A percentile compares a stretch with the other conserved stretches of the same genome.
phyloP scores from a whole-genome alignment of 2,888 invertebrate species.

The Bombyx huttoni region DNA sequence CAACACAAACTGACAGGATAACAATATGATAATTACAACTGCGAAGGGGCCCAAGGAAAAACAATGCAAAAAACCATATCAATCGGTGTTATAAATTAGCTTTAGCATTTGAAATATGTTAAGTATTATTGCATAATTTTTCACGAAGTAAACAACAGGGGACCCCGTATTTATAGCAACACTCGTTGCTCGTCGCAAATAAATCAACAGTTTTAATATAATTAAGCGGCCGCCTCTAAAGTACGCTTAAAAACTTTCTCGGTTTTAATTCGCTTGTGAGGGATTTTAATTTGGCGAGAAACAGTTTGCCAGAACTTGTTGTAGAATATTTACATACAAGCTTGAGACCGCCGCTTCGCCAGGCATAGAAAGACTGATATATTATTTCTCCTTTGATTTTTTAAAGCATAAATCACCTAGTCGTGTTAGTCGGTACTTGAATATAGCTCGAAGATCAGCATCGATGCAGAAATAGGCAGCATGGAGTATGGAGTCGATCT shows the following conservation, averaged over 20 bases:
- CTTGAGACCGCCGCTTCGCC: neutral
- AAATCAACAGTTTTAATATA: conserved; percentile 60
- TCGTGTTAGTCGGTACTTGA: no score
- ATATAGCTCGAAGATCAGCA: no score
- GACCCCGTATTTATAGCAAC: neutral
- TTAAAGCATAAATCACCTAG: no score
- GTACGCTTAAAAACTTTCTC: conserved; percentile 48
- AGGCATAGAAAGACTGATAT: no score
- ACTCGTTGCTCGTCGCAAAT: conserved; percentile 32
- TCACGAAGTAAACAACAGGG: neutral
- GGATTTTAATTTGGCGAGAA: conserved; percentile 56
- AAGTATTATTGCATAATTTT: neutral
- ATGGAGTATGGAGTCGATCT: no score
- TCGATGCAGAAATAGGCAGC: no score
- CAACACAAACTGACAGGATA: no score
- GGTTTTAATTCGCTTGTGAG: conserved; percentile 52
- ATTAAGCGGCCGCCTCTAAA: conserved; percentile 52
- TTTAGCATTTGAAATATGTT: neutral
- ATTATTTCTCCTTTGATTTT: no score
- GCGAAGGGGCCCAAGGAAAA: no score
- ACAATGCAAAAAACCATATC: no score
- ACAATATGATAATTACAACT: no score
- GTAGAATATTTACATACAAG: conserved; percentile 39
- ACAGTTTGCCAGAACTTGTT: conserved; percentile 50
- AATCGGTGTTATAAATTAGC: no score